A percentile compares a stretch with the other conserved stretches of the same genome.
phyloP scores from a whole-genome alignment of 2,888 invertebrate genomes.

The Nudaria mundana region DNA sequence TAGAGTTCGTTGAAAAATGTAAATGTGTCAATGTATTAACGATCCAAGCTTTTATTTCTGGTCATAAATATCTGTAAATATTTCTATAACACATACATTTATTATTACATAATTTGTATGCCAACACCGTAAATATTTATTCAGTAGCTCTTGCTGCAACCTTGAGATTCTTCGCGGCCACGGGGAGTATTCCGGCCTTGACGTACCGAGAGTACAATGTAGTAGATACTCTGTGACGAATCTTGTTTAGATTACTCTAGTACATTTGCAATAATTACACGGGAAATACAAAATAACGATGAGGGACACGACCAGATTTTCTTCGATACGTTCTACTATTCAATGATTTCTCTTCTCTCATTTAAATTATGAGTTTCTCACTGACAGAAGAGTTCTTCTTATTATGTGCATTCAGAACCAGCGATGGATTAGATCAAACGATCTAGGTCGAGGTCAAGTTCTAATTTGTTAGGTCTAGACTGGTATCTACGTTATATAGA shows the following conservation, averaged over 20 bases:
- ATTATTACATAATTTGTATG: constrained; percentile 18
- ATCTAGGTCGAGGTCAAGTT: no score
- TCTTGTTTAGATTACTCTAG: constrained; percentile 7
- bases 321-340: no score
- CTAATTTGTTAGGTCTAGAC: no score
- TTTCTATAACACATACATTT: constrained; percentile 11
- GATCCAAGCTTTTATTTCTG: constrained; percentile 7
- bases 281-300: no score
- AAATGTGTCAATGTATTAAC: constrained; percentile 4
- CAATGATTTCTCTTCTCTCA: no score
- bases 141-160: constrained; percentile 20
- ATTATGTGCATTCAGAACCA: no score
- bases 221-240: constrained; percentile 12
- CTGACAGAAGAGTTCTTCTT: no score
- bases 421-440: no score
- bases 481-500: no score
- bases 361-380: no score
- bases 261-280: constrained; percentile 1
- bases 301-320: constrained; percentile 2
- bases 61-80: constrained; percentile 11
- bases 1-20: no score
- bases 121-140: constrained; percentile 14
- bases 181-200: constrained; percentile 31
- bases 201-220: constrained; percentile 6
- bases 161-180: constrained; percentile 19